Conservation (phyloP, 2,113 vertebrate species). For the Acrocephalus arundinaceus region DNA sequence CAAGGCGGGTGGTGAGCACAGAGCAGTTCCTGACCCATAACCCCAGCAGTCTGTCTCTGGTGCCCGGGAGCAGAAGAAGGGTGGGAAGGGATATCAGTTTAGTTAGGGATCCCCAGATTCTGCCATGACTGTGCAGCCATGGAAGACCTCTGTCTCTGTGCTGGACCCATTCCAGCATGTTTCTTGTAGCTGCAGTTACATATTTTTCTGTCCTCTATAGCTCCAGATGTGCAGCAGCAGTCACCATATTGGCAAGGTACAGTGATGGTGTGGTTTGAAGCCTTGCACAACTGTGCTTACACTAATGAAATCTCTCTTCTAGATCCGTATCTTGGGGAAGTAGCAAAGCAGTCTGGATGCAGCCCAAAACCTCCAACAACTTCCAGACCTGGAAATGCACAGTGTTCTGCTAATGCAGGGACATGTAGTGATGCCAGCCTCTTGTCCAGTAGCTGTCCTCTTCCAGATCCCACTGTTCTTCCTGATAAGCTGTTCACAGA, state of each 20-base stretch:
- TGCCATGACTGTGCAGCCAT: not conserved
- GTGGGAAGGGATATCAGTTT: not conserved
- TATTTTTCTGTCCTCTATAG: not conserved
- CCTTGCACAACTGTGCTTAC: not conserved
- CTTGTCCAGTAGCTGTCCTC: not conserved
- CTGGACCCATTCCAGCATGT: not conserved
- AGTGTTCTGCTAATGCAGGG: not conserved
- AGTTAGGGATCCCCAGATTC: not conserved
- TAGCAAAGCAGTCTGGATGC: not conserved
- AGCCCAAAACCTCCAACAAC: not conserved
- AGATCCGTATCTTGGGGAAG: not conserved
- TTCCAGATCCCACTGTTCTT: conserved; percentile 60
- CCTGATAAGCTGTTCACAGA: conserved; percentile 57
- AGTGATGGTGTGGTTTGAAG: not conserved
- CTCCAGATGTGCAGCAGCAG: not conserved
- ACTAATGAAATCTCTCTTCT: not conserved
- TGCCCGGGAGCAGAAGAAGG: not conserved
- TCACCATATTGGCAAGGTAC: not conserved
- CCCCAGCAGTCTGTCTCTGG: not conserved
- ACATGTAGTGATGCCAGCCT: conserved; percentile 22
- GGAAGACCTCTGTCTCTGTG: not conserved
- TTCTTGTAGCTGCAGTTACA: not conserved
- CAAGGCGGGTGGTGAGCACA: not conserved
- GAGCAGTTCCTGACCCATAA: not conserved
- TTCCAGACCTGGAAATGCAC: conserved; percentile 44